Base-by-base conservation (phyloP, 2,113 vertebrate genomes). In the Camelus dromedarius region DNA sequence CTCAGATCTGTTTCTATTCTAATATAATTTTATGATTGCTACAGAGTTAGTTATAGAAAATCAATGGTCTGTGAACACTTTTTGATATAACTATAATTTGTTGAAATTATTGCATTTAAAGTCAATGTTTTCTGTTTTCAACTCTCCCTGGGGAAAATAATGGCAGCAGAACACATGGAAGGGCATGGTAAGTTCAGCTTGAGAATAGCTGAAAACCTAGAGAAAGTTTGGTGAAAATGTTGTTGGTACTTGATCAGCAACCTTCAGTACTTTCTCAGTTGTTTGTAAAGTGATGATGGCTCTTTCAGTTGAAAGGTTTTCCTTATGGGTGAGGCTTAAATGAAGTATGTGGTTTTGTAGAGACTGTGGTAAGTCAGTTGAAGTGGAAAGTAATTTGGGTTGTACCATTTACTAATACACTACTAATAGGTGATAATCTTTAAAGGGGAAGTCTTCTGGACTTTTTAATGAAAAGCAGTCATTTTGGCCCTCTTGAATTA, bases 101-200 rank as follows among this genome's bases (percentile, higher is more conserved):
- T 97, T 98, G 87, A 98, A 88, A 80, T 66, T 80, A 66, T 64
- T 98, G 54, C 38, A 96, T 46, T 97, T 97, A 96, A 98, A 97
- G 89, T 83, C 98, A 92, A 96, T 93, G 15, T 97, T 98, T 97
- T 98, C 89, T 98, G 38, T 95, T 98, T 98, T 93, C 97, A 96
- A 92, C 77, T 89, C 97, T 98, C 97, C 97, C 90, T 95, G 97
- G 85, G 96, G 92, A 91, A 97, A 97, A 97, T 96, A 96, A 97
- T 97, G 60, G 95, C 98, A 98, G 95, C 95, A 97, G 94, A 97
- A 69, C 97, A 87, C 95, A 97, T 98, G 96, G 98, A 96, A 98
- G 89, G 79, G 96, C 96, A 60, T 97, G 92, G 62, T 97, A 97
- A 94, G 93, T 56, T 81, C 86, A 98, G 97, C 38, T 50, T 96